Conservation (phyloP, 2,113 vertebrate genomes). For the Zosterops pallidus region DNA sequence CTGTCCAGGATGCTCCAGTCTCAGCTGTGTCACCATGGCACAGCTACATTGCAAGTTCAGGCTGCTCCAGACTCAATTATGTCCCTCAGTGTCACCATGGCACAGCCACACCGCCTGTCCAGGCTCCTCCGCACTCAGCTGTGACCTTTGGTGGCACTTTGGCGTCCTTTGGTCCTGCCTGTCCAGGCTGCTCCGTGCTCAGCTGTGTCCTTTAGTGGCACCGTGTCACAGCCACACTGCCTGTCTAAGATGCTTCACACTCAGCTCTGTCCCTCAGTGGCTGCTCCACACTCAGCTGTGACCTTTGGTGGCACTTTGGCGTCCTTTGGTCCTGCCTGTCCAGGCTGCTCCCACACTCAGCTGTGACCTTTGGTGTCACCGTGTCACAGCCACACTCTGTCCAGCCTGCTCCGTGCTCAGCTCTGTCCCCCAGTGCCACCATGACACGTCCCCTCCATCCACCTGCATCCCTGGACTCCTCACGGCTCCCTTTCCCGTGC, state of each 20-base stretch:
- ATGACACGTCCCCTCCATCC: accelerated
- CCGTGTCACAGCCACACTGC: too few species aligned
- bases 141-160: too few species aligned
- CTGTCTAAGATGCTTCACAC: too few species aligned
- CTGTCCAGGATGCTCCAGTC: accelerated
- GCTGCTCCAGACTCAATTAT: background rate
- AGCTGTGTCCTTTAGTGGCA: too few species aligned
- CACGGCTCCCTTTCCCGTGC: accelerated
- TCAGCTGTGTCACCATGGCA: background rate
- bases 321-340: accelerated
- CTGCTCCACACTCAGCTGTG: too few species aligned
- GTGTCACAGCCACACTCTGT: accelerated
- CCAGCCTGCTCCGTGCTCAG: accelerated
- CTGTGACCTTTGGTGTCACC: accelerated
- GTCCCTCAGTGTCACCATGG: background rate
- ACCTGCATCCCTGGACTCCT: accelerated
- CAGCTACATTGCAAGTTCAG: background rate
- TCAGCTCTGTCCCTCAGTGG: too few species aligned
- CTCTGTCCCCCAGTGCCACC: accelerated
- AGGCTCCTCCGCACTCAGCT: too few species aligned
- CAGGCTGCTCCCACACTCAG: background rate
- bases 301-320: accelerated
- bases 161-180: too few species aligned
- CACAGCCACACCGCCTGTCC: accelerated
- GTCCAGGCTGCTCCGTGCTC: too few species aligned